These are phyloP conservation scores for Cydia fagiglandana DNA, from an alignment of 1,140 invertebrate species.

Conservation along the genomic window DNA sequence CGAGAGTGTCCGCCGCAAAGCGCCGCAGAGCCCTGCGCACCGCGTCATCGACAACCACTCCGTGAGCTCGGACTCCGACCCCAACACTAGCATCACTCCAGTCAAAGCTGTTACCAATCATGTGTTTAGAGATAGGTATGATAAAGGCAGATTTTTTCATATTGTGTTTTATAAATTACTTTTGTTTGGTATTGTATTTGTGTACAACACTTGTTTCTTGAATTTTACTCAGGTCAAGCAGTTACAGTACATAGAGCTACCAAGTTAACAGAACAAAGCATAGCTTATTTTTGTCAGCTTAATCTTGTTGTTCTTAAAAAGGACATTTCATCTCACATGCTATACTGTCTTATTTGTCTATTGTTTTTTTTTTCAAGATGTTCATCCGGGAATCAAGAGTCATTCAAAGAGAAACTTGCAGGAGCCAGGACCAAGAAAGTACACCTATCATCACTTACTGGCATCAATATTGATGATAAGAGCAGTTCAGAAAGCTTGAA, in stretches of 20 bases:
- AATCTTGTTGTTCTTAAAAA: too few species aligned
- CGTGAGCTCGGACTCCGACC: conserved; percentile 84
- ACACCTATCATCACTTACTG: conserved; percentile 75
- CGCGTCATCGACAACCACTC: conserved; percentile 79
- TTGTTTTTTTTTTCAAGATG: conserved; percentile 73
- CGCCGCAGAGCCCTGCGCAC: conserved; percentile 64
- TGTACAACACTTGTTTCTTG: neutral
- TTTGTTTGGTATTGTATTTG: conserved; percentile 21
- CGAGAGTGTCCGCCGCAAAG: conserved; percentile 53
- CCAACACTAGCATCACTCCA: conserved; percentile 72
- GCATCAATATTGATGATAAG: conserved; percentile 82
- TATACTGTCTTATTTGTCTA: conserved; percentile 24
- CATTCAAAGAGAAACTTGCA: conserved; percentile 80
- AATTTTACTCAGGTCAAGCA: too few species aligned
- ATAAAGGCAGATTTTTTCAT: neutral
- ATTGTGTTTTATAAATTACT: neutral
- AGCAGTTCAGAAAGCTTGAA: conserved; percentile 87
- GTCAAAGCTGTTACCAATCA: conserved; percentile 54
- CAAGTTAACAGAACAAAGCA: too few species aligned
- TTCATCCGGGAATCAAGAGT: conserved; percentile 81
- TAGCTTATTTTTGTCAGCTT: too few species aligned
- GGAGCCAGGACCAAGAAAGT: conserved; percentile 75
- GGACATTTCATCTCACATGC: neutral
- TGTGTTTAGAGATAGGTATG: conserved; percentile 83
- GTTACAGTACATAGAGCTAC: too few species aligned